Percentiles rank a stretch among this genome's conserved stretches.
Evolutionary conservation across 2,888 invertebrate species (phyloP).

Genomic region (Acleris literana): DNA sequence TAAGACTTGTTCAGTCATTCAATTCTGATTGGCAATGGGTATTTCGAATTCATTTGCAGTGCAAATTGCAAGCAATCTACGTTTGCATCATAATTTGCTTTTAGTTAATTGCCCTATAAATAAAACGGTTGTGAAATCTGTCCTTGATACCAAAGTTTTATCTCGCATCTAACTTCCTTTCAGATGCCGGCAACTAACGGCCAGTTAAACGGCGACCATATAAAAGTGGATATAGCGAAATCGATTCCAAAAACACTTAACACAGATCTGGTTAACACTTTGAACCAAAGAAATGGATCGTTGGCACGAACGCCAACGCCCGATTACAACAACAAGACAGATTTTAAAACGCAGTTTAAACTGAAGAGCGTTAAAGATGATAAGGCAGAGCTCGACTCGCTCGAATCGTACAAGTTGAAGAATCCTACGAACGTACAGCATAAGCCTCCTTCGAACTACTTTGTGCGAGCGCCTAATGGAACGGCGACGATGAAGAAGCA

Average conservation of each 20-base stretch:
- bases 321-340: constrained; percentile 65
- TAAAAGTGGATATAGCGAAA: constrained; percentile 48
- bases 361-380: constrained; percentile 72
- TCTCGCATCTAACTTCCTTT: constrained; percentile 28
- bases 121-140: constrained; percentile 27
- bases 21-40: constrained; percentile 14
- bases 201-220: constrained; percentile 61
- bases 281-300: constrained; percentile 63
- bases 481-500: constrained; percentile 84
- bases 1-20: constrained; percentile 1
- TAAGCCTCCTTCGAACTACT: constrained; percentile 88
- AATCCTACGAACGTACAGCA: constrained; percentile 85
- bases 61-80: constrained; percentile 25
- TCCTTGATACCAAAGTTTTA: constrained; percentile 33
- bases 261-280: constrained; percentile 54
- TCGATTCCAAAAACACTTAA: constrained; percentile 46
- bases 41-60: constrained; percentile 25
- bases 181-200: constrained; percentile 72
- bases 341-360: constrained; percentile 49
- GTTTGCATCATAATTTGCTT: constrained; percentile 34
- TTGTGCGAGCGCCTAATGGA: constrained; percentile 82
- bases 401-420: constrained; percentile 89
- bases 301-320: constrained; percentile 70
- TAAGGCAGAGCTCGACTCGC: constrained; percentile 88
- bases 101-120: constrained; percentile 32